phyloP scores from a whole-genome alignment of 2,888 invertebrate species.

The Axea sp. region DNA sequence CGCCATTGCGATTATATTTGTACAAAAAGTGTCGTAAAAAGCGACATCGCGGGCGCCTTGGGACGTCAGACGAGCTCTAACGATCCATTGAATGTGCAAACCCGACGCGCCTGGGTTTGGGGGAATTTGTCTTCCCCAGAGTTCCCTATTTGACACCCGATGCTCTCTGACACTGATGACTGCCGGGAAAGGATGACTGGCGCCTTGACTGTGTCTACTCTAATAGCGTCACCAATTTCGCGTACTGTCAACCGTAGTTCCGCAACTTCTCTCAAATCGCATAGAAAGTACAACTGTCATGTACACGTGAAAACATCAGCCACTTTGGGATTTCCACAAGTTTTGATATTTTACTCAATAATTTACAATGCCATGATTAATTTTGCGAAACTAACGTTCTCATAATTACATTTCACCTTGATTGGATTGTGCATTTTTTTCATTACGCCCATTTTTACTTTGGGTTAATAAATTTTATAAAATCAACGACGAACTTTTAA shows the following conservation, averaged over 20 bases:
- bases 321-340: constrained; percentile 31
- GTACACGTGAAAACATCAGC: constrained; percentile 31
- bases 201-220: constrained; percentile 59
- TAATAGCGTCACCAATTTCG: constrained; percentile 62
- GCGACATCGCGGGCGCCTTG: constrained; percentile 60
- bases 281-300: constrained; percentile 37
- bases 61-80: constrained; percentile 65
- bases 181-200: constrained; percentile 59
- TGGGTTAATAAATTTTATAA: no score
- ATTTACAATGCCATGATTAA: no score
- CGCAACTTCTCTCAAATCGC: constrained; percentile 42
- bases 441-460: no score
- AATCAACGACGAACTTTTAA: no score
- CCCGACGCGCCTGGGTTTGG: constrained; percentile 57
- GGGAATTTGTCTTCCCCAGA: constrained; percentile 73
- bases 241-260: constrained; percentile 59
- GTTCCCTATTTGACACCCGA: constrained; percentile 73
- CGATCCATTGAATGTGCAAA: constrained; percentile 72
- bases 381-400: no score
- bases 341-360: constrained; percentile 9
- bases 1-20: constrained; percentile 58
- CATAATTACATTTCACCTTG: no score
- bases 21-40: constrained; percentile 64
- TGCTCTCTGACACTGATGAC: constrained; percentile 69
- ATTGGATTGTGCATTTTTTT: no score